A percentile compares a stretch with the other conserved stretches of the same genome.
Conservation (phyloP, 2,113 vertebrate genomes). For the Megalops atlanticus region DNA sequence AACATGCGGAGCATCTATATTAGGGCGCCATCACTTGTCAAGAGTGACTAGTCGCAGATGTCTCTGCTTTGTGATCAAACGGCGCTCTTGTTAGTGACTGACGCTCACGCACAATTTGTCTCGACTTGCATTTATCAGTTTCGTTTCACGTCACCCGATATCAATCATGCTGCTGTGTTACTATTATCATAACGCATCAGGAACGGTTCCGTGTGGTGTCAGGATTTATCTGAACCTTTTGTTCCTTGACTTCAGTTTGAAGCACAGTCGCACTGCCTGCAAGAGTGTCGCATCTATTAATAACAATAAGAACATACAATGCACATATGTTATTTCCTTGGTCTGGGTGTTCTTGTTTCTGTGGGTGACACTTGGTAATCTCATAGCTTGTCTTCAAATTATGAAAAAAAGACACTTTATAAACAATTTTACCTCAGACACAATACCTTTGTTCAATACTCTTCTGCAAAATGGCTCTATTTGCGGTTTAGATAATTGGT, state of each 20-base stretch:
- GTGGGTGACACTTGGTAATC: background rate
- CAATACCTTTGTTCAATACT: background rate
- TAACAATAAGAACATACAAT: no score
- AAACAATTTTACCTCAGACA: conserved; percentile 1
- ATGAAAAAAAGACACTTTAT: background rate
- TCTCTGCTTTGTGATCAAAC: background rate
- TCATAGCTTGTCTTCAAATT: background rate
- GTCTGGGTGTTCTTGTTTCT: no score
- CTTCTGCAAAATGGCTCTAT: background rate
- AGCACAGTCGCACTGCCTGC: no score
- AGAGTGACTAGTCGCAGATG: background rate
- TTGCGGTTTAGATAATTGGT: conserved; percentile 40
- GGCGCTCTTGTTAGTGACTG: background rate
- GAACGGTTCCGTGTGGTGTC: no score
- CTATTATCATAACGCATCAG: background rate
- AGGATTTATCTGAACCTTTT: no score
- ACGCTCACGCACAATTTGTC: background rate
- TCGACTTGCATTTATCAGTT: background rate
- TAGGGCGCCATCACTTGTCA: background rate
- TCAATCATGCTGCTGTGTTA: background rate
- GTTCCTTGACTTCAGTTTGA: no score
- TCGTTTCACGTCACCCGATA: background rate
- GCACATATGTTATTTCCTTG: no score
- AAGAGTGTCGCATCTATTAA: no score
- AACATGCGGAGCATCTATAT: background rate